A percentile compares a stretch with the other conserved stretches of the same genome.
These are phyloP conservation scores for Stictonetta naevosa DNA, from an alignment of 2,113 vertebrate genomes.

Conservation along the genomic window DNA sequence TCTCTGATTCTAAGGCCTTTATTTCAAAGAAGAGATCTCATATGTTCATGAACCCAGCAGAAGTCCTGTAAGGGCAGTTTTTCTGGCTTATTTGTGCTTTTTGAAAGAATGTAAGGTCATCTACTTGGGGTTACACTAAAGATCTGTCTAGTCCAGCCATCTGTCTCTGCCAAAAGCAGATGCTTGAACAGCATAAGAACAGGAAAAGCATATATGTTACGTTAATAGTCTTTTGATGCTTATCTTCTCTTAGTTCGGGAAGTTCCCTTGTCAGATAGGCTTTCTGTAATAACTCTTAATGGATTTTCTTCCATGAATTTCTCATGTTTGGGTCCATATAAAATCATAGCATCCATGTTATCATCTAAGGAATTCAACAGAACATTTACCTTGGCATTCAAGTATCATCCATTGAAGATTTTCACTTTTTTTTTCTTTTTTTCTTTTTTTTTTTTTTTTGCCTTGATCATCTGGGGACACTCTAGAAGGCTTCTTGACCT, in stretches of 20 bases:
- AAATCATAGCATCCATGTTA: neutral
- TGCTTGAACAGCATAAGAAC: neutral
- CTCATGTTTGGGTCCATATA: neutral
- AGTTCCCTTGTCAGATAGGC: neutral
- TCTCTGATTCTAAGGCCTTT: neutral
- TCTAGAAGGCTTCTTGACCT: neutral
- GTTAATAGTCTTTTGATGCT: neutral
- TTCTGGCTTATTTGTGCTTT: neutral
- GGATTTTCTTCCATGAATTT: neutral
- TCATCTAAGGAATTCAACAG: neutral
- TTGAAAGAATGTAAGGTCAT: neutral
- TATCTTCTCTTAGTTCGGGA: neutral
- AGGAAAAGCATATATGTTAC: neutral
- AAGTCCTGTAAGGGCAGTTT: neutral
- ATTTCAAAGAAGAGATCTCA: neutral
- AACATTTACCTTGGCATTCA: neutral
- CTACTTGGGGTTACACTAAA: neutral
- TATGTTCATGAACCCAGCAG: neutral
- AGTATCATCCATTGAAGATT: neutral
- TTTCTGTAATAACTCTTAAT: neutral
- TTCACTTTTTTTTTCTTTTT: neutral
- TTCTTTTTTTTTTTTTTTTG: neutral
- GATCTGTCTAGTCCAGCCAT: neutral
- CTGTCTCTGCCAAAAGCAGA: neutral
- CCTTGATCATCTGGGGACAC: neutral